phyloP scores from a whole-genome alignment of 2,888 invertebrate species.

The Margaritifera margaritifera region DNA sequence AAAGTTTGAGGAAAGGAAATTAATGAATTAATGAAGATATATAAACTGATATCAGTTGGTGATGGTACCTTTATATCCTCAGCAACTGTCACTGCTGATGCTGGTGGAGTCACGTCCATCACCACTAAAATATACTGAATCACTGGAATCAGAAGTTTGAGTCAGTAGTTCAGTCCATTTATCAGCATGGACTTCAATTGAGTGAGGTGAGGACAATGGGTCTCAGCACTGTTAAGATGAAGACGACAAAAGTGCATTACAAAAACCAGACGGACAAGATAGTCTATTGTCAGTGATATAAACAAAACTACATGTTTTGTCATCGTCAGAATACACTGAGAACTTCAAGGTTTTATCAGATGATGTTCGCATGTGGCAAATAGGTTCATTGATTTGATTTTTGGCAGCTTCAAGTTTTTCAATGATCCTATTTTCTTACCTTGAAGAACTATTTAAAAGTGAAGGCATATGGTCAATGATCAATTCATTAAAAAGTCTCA shows the following conservation, averaged over 20 bases:
- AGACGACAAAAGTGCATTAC: slow-evolving; percentile 1
- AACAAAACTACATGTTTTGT: neutral
- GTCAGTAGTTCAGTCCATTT: neutral
- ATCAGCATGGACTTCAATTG: neutral
- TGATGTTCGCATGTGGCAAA: neutral
- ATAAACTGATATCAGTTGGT: neutral
- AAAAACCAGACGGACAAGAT: neutral
- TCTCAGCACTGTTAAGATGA: neutral
- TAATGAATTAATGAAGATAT: too few species aligned
- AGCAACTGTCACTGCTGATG: neutral
- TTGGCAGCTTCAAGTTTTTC: neutral
- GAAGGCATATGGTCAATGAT: slow-evolving; percentile 5
- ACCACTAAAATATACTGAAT: neutral
- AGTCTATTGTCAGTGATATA: neutral
- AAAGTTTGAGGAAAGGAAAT: too few species aligned
- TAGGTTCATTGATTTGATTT: neutral
- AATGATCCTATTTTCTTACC: slow-evolving; percentile 1
- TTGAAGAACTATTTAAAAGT: neutral
- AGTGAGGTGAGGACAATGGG: slow-evolving; percentile 3
- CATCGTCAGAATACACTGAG: too few species aligned
- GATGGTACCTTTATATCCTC: neutral
- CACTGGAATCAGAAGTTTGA: slow-evolving; percentile 1
- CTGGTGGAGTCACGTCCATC: neutral
- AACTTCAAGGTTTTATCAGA: too few species aligned
- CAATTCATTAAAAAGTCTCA: slow-evolving; percentile 4